phyloP scores from a whole-genome alignment of 1,140 invertebrate species.

The Zaprionus camerounensis region DNA sequence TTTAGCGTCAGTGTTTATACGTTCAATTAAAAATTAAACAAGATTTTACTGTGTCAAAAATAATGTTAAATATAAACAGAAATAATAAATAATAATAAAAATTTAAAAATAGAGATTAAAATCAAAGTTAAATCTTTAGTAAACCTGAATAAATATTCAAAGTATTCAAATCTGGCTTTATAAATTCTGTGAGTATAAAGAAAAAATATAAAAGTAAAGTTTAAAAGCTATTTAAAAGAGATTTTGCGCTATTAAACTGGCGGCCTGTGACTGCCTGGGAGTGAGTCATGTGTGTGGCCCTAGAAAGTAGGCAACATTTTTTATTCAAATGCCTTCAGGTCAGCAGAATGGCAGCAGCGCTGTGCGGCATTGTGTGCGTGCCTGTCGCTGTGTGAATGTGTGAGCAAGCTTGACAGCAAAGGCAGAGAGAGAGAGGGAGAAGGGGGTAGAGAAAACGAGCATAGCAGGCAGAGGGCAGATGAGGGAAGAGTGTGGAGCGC shows the following conservation, averaged over 20 bases:
- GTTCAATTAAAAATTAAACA: no score
- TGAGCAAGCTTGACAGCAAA: constrained; percentile 9
- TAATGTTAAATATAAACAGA: no score
- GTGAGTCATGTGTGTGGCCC: constrained; percentile 28
- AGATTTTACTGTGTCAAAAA: no score
- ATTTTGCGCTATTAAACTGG: neutral
- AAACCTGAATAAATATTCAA: neutral
- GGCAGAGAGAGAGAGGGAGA: neutral
- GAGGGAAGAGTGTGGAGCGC: neutral
- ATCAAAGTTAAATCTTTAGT: neutral
- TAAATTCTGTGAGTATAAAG: neutral
- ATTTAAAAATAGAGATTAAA: no score
- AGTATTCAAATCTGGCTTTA: no score
- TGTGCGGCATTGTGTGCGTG: constrained; percentile 42
- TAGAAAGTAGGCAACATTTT: constrained; percentile 53
- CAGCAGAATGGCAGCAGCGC: constrained; percentile 57
- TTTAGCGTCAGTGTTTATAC: no score
- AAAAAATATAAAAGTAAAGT: neutral
- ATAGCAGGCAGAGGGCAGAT: neutral
- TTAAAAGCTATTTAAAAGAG: constrained; percentile 2
- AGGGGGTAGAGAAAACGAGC: neutral
- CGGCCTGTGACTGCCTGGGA: neutral
- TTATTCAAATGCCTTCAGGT: constrained; percentile 56
- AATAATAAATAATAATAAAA: no score
- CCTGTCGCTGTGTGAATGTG: constrained; percentile 13